Evolutionary conservation across 2,113 vertebrate genomes (phyloP).

Genomic region (Myrmecobius fasciatus): DNA sequence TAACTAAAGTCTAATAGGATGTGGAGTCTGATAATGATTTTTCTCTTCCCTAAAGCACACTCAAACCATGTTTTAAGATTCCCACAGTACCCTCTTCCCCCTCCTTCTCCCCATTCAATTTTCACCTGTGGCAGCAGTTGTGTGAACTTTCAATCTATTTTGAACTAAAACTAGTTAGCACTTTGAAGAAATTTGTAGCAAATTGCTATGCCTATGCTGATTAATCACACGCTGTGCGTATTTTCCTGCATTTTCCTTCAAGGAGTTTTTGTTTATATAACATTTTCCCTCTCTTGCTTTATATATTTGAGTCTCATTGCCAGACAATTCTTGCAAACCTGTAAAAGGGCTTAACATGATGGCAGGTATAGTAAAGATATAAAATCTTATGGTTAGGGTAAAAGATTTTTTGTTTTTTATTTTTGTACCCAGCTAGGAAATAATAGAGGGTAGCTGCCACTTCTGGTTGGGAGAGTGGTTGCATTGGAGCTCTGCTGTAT

Average conservation of each 20-base stretch:
- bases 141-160: slow-evolving; percentile 70
- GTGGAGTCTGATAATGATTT: slow-evolving; percentile 49
- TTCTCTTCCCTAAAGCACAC: slow-evolving; percentile 68
- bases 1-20: slow-evolving; percentile 47
- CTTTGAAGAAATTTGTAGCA: slow-evolving; percentile 69
- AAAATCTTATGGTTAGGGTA: slow-evolving; percentile 9
- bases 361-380: slow-evolving; percentile 36
- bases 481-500: slow-evolving; percentile 61
- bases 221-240: slow-evolving; percentile 58
- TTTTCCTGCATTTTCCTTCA: slow-evolving; percentile 58
- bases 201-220: slow-evolving; percentile 70
- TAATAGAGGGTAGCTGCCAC: not conserved
- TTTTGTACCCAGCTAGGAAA: slow-evolving; percentile 45
- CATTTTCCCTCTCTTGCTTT: slow-evolving; percentile 67
- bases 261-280: slow-evolving; percentile 58
- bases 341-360: slow-evolving; percentile 28
- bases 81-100: slow-evolving; percentile 21
- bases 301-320: slow-evolving; percentile 73
- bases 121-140: slow-evolving; percentile 70
- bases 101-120: slow-evolving; percentile 67
- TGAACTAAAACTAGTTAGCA: slow-evolving; percentile 73
- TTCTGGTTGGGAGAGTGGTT: slow-evolving; percentile 35
- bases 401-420: not conserved
- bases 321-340: slow-evolving; percentile 61
- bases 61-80: slow-evolving; percentile 70